Conservation (phyloP, 2,888 invertebrate genomes). For the Eupithecia centaureata region DNA sequence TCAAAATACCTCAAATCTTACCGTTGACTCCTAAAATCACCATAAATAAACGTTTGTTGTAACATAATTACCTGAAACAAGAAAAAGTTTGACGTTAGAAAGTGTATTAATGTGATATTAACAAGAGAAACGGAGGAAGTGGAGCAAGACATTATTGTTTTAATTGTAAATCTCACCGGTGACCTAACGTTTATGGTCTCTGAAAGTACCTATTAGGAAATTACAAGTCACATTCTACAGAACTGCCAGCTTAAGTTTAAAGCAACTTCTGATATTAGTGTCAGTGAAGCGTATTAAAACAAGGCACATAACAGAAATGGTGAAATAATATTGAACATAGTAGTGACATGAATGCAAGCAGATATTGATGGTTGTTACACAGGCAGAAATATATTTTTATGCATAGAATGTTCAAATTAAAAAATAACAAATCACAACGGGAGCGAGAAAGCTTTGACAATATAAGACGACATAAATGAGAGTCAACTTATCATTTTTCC, state of each 20-base stretch:
- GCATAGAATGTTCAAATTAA: background rate
- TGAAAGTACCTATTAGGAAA: background rate
- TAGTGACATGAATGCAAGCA: background rate
- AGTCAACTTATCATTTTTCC: background rate
- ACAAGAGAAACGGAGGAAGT: conserved; percentile 43
- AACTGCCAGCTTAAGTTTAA: background rate
- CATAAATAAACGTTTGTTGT: conserved; percentile 23
- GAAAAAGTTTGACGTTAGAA: conserved; percentile 44
- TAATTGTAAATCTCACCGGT: conserved; percentile 36
- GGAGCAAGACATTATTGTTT: conserved; percentile 44
- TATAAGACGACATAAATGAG: background rate
- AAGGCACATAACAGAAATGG: background rate
- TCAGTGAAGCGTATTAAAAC: background rate
- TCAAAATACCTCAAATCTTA: conserved; percentile 10
- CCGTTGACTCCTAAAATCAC: conserved; percentile 15
- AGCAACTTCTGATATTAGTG: background rate
- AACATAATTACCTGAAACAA: conserved; percentile 65
- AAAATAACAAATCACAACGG: background rate
- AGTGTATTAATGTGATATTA: conserved; percentile 44
- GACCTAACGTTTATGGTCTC: conserved; percentile 33
- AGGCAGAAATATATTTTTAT: background rate
- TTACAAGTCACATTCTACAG: background rate
- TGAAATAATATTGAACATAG: background rate
- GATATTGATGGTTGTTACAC: background rate
- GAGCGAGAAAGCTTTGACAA: background rate